Evolutionary conservation across 2,113 vertebrate genomes (phyloP).

Genomic region (Dinomys branickii): DNA sequence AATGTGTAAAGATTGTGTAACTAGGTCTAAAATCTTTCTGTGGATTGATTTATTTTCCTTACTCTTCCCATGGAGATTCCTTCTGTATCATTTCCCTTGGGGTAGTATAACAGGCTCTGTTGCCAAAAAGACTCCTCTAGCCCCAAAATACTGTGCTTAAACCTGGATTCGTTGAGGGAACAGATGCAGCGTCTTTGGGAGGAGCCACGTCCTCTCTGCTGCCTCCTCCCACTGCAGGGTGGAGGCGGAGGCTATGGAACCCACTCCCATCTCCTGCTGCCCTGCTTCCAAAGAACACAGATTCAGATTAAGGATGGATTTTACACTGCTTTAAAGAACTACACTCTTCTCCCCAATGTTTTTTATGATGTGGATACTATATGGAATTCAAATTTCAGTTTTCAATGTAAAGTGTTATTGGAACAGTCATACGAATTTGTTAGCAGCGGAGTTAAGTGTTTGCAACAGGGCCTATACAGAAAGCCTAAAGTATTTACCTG

Average conservation of each 20-base stretch:
- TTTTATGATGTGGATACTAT: neutral
- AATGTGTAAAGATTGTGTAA: neutral
- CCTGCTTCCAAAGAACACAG: neutral
- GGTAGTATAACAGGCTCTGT: neutral
- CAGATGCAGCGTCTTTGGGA: neutral
- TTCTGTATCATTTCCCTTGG: neutral
- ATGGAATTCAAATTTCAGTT: neutral
- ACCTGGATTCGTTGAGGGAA: neutral
- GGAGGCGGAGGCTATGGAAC: neutral
- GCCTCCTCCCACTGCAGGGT: neutral
- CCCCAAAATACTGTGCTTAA: neutral
- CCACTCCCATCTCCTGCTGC: neutral
- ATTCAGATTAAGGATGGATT: neutral
- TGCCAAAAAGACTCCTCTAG: neutral
- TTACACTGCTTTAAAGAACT: neutral
- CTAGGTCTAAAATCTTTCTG: neutral
- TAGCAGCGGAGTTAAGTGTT: neutral
- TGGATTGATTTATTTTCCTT: neutral
- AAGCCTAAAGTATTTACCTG: neutral
- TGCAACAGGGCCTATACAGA: neutral
- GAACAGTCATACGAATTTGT: neutral
- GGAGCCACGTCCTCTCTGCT: neutral
- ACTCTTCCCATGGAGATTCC: neutral
- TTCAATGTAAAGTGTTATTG: neutral
- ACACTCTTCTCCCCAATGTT: neutral